Base-by-base conservation (phyloP, 2,797 vertebrate genomes). In the Picus viridis region DNA sequence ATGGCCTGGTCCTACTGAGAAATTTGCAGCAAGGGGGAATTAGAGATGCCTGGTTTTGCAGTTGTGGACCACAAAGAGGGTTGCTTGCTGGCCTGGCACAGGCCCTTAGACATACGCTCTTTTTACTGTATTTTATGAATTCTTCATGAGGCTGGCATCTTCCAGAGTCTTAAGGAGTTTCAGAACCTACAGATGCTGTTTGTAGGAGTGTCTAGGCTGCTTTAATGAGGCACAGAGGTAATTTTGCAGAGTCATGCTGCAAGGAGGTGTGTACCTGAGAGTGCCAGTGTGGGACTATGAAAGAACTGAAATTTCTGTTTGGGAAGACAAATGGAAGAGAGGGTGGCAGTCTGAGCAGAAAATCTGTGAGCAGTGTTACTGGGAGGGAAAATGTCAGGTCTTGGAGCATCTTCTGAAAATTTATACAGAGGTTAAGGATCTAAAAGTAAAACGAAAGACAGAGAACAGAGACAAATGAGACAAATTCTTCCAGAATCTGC, bases 171-270 rank as follows among this genome's bases (percentile, higher is more conserved):
- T 47, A 39, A 58, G 39, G 34, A n/a, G 54, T 23, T 89, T 84
- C 78, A 68, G 49, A 88, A 54, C 16, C 14, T n/a, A 43, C 16
- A 63, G 57, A 36, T 0, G 61, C 16, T 81, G 24, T 58, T 81
- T 7, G 8, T 76, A 57, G 56, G 29, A 75, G 56, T 89, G 78
- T 75, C 87, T 58, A 22, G 68, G 27, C 26, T 29, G 7, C 61
- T 88, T 45, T 83, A 89, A 86, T 58, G 78, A 95, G 86, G 39
- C 47, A 65, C 58, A 61, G 57, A 68, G 41, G 74, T 88, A 90
- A 76, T 91, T 95, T 76, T 89, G 79, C 89, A 67, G 70, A 95
- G 64, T 88, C 89, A 88, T 73, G 39, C 77, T 89, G 83, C 68
- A 88, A 72, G 80, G 41, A 61, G 68, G 61, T 53, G 11, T 27